Evolutionary conservation across 2,888 invertebrate genomes (phyloP).

Genomic region (Clepsis dumicolana): DNA sequence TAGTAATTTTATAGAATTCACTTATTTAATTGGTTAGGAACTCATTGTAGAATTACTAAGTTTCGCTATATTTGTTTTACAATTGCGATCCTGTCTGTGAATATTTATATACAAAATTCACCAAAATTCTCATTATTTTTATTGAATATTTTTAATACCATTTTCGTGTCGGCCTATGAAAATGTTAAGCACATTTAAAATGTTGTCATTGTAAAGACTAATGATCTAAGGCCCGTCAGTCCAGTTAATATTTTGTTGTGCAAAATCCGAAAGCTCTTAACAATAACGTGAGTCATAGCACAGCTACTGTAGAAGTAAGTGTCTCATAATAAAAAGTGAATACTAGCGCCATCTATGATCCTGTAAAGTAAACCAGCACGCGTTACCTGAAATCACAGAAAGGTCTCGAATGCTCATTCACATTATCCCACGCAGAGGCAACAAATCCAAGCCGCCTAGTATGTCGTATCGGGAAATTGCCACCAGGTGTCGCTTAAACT

Average conservation of each 20-base stretch:
- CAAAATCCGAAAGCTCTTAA: too few species aligned
- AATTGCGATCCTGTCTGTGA: not conserved
- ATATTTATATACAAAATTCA: not conserved
- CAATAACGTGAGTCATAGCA: too few species aligned
- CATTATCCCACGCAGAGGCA: not conserved
- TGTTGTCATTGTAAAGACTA: too few species aligned
- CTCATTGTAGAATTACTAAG: not conserved
- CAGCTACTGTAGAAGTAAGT: too few species aligned
- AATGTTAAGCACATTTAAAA: too few species aligned
- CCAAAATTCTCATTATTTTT: too few species aligned
- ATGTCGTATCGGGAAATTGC: not conserved
- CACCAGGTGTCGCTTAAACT: conserved; percentile 17
- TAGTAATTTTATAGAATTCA: conserved; percentile 4
- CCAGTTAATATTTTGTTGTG: too few species aligned
- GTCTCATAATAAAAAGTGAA: not conserved
- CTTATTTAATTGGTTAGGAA: conserved; percentile 3
- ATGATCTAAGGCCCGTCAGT: too few species aligned
- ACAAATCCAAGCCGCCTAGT: not conserved
- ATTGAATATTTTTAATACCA: too few species aligned
- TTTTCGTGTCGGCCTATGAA: too few species aligned
- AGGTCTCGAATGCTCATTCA: too few species aligned
- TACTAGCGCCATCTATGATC: conserved; percentile 26
- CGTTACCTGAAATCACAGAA: conserved; percentile 14
- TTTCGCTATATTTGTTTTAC: not conserved
- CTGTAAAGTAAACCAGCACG: not conserved